These are phyloP conservation scores for Empis livida DNA, from an alignment of 2,888 invertebrate genomes.

Conservation along the genomic window DNA sequence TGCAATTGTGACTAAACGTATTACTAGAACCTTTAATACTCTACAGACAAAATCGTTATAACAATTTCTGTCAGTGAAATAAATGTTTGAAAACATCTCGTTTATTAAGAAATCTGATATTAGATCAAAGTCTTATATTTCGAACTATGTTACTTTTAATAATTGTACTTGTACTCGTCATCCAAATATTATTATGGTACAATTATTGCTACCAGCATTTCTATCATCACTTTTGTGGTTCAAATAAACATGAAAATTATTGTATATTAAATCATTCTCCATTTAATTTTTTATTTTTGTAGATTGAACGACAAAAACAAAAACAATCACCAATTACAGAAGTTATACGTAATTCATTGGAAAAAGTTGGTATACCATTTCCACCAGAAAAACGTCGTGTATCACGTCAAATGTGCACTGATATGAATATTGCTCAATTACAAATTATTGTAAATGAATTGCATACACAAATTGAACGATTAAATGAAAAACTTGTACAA, in stretches of 20 bases:
- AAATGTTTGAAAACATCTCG: too few relatives aligned
- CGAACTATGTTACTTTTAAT: too few relatives aligned
- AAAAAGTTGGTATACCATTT: constrained; percentile 71
- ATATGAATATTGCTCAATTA: constrained; percentile 83
- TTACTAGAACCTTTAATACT: too few relatives aligned
- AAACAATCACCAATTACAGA: constrained; percentile 73
- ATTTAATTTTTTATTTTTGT: constrained; percentile 12
- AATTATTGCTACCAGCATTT: background rate
- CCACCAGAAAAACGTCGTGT: constrained; percentile 72
- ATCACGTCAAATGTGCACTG: constrained; percentile 71
- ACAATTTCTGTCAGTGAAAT: too few relatives aligned
- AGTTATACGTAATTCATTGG: constrained; percentile 66
- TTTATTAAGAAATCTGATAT: too few relatives aligned
- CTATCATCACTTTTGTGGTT: background rate
- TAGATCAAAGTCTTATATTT: too few relatives aligned
- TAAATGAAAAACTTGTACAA: constrained; percentile 83
- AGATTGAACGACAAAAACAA: constrained; percentile 52
- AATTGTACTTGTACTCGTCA: too few relatives aligned
- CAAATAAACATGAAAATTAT: background rate
- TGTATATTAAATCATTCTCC: background rate
- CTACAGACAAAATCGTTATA: too few relatives aligned
- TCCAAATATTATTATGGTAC: background rate
- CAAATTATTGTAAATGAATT: constrained; percentile 92
- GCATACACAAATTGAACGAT: constrained; percentile 82
- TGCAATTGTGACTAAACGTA: too few relatives aligned